Base-by-base conservation (phyloP, 2,797 vertebrate species). In the Myiotriccus ornatus region DNA sequence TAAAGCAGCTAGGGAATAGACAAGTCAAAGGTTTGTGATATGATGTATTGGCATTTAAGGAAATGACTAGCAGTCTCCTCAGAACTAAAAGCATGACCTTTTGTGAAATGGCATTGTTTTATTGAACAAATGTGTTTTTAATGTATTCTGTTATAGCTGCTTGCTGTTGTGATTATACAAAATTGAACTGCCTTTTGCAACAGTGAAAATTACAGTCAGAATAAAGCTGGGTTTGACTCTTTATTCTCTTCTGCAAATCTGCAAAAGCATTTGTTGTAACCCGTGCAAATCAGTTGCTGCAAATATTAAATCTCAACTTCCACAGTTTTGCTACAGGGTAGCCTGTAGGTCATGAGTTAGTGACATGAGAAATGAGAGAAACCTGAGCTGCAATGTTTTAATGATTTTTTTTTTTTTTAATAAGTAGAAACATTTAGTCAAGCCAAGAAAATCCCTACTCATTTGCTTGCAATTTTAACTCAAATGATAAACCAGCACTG, bases 21-120 rank as follows among this genome's bases (percentile, higher is more conserved):
- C 46, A 62, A 92, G 82, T 74, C 90, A 87, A 28, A 92, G 94
- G 46, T 90, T 92, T 92, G 64, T 50, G 73, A 30, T 57, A 53
- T 63, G 86, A 90, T 80, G 35, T 83, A 92, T 69, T 93, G 93
- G 46, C 84, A 86, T 95, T 95, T 95, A 85, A 60, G 64, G 64
- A 93, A 89, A 87, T 93, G 87, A 92, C 82, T 85, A 89, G 84
- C 84, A 83, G 76, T 52, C 83, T 83, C 19, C 89, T 90, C 81
- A 85, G 87, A 94, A 91, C 90, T 89, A 84, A 87, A 95, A 92
- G 87, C 71, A n/a, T 87, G 94, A 95, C 93, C 95, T 96, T 93
- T 95, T 65, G 60, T 68, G 73, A 95, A 96, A 92, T 87, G 89
- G 57, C 76, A 87, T 89, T 87, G 49, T 89, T 89, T 89, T 91